Evolutionary conservation across 2,113 vertebrate species (phyloP).

Genomic region (Trogon surrucura): DNA sequence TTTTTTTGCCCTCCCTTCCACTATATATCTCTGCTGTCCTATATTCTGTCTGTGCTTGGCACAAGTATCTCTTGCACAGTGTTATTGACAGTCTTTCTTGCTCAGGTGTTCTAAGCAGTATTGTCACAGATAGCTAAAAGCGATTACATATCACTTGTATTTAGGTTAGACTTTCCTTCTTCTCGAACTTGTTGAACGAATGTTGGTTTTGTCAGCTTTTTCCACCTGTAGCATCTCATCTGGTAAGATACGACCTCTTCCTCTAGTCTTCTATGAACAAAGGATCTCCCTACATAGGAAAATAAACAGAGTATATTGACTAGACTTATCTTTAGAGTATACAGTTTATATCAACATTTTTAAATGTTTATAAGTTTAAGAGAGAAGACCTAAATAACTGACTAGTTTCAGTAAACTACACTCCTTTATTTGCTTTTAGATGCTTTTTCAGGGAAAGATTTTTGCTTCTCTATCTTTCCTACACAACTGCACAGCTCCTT

Average conservation of each 20-base stretch:
- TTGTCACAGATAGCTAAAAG: neutral
- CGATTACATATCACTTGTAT: neutral
- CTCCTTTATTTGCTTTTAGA: neutral
- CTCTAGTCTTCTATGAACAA: neutral
- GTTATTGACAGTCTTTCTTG: neutral
- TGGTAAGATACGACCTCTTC: neutral
- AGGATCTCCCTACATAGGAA: neutral
- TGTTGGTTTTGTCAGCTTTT: neutral
- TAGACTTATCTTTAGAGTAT: neutral
- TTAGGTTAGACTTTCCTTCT: neutral
- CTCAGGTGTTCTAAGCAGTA: neutral
- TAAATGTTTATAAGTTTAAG: neutral
- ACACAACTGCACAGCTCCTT: neutral
- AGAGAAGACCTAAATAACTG: neutral
- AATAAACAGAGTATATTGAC: neutral
- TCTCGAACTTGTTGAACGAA: neutral
- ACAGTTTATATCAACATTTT: neutral
- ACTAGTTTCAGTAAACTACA: constrained; percentile 13
- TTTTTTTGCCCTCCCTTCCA: neutral
- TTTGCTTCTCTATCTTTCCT: neutral
- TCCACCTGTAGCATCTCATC: neutral
- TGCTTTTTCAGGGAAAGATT: neutral
- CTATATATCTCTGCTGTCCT: fast-evolving
- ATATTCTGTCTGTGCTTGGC: neutral
- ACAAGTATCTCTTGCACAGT: neutral